These are phyloP conservation scores for Stigmatopora argus DNA, from an alignment of 2,113 vertebrate genomes.

Conservation along the genomic window DNA sequence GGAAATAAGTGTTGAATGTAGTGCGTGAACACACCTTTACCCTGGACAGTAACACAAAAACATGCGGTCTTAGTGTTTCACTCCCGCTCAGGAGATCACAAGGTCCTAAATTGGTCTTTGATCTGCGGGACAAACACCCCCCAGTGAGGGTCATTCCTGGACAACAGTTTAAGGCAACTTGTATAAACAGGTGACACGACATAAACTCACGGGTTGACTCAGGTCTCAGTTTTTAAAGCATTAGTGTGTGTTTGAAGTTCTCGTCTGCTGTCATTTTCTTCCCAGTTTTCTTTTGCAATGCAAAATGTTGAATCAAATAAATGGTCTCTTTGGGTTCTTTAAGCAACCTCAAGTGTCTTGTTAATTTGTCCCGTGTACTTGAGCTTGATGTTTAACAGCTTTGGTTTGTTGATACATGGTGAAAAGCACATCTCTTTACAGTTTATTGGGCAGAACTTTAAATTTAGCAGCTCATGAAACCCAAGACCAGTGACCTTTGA, in stretches of 20 bases:
- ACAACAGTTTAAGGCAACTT: slow-evolving; percentile 32
- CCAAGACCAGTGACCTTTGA: slow-evolving; percentile 54
- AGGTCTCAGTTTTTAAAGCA: slow-evolving; percentile 8
- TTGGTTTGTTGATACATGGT: neutral
- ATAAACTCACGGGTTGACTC: neutral
- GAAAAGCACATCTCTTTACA: slow-evolving; percentile 20
- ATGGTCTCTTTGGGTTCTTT: neutral
- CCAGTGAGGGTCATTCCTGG: slow-evolving; percentile 9
- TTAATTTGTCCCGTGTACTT: neutral
- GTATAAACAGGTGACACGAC: slow-evolving; percentile 32
- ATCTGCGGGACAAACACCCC: slow-evolving; percentile 3
- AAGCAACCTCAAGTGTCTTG: neutral
- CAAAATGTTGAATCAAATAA: neutral
- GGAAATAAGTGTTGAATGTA: neutral
- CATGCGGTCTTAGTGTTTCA: neutral
- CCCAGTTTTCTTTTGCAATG: neutral
- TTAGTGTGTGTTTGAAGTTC: slow-evolving; percentile 3
- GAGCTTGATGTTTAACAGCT: slow-evolving; percentile 5
- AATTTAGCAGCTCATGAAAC: slow-evolving; percentile 65
- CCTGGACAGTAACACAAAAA: neutral
- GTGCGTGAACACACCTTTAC: neutral
- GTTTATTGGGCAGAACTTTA: slow-evolving; percentile 42
- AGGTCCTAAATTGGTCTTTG: slow-evolving; percentile 12
- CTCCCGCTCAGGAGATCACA: slow-evolving; percentile 37
- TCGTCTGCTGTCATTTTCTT: slow-evolving; percentile 10